Evolutionary conservation across 92 coral and sea anemone species (phyloP).

Genomic region (Umimayanthus kanabou): DNA sequence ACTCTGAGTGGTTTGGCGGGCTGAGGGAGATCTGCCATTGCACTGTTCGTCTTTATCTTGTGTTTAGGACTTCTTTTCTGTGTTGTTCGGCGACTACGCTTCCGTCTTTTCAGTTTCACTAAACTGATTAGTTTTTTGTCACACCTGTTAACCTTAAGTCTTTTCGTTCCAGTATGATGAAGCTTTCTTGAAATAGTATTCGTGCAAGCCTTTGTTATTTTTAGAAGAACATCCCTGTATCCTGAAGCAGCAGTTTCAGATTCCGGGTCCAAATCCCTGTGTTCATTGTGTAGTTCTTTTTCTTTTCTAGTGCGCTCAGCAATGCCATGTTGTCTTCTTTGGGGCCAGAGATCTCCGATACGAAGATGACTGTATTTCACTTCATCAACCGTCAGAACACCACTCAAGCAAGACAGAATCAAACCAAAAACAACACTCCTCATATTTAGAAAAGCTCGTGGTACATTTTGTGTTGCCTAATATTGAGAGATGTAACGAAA

Average conservation of each 20-base stretch:
- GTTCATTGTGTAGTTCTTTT: background rate
- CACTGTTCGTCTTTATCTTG: background rate
- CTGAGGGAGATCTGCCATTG: constrained; percentile 56
- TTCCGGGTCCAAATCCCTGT: constrained; percentile 1
- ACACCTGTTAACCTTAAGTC: background rate
- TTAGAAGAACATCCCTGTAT: constrained; percentile 30
- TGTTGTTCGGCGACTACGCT: constrained; percentile 20
- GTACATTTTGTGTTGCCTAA: constrained; percentile 15
- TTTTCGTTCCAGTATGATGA: background rate
- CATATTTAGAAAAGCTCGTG: background rate
- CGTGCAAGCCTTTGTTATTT: constrained; percentile 15
- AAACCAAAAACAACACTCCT: background rate
- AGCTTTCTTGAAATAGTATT: background rate
- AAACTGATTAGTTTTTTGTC: background rate
- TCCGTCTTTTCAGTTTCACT: background rate
- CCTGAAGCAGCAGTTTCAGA: constrained; percentile 26
- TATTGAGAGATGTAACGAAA: background rate
- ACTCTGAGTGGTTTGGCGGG: constrained; percentile 72
- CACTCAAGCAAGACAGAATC: constrained; percentile 4
- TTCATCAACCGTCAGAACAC: constrained; percentile 26
- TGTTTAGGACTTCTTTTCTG: background rate
- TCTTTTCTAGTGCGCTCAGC: background rate
- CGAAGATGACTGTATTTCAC: background rate
- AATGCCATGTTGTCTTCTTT: constrained; percentile 6
- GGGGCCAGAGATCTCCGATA: background rate